phyloP scores from a whole-genome alignment of 2,888 invertebrate species.

The Hyles lineata region DNA sequence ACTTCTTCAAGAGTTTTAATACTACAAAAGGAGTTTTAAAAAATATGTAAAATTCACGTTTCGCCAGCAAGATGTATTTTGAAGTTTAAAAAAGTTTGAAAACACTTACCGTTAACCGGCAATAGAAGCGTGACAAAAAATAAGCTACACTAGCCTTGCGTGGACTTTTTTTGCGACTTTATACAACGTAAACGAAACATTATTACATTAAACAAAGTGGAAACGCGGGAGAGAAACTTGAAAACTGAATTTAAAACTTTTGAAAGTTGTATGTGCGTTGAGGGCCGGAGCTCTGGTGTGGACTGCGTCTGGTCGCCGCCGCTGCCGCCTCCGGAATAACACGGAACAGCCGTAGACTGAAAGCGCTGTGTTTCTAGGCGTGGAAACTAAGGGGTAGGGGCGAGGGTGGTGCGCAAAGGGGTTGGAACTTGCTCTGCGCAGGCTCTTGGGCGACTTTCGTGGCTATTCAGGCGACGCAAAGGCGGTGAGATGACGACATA shows the following conservation, averaged over 20 bases:
- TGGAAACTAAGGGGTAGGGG: conserved; percentile 44
- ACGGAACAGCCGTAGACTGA: neutral
- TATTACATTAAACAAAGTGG: neutral
- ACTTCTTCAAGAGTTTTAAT: neutral
- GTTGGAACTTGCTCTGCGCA: conserved; percentile 55
- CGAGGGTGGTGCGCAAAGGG: conserved; percentile 51
- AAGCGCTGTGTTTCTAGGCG: conserved; percentile 46
- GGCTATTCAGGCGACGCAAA: conserved; percentile 50
- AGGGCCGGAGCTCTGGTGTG: neutral
- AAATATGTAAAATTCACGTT: conserved; percentile 7
- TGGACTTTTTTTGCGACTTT: too few species aligned
- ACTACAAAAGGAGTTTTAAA: neutral
- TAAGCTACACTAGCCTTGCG: too few species aligned
- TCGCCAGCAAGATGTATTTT: neutral
- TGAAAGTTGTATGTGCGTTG: neutral
- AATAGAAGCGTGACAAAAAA: neutral
- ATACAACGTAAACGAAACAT: neutral
- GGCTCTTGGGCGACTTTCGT: conserved; percentile 48
- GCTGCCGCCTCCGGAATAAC: neutral
- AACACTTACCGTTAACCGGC: too few species aligned
- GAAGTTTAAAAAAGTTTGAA: neutral
- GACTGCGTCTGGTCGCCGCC: neutral
- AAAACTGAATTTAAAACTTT: neutral
- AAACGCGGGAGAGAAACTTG: neutral
- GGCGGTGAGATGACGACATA: conserved; percentile 53